phyloP scores from a whole-genome alignment of 2,113 vertebrate species.

The Clarias magur region DNA sequence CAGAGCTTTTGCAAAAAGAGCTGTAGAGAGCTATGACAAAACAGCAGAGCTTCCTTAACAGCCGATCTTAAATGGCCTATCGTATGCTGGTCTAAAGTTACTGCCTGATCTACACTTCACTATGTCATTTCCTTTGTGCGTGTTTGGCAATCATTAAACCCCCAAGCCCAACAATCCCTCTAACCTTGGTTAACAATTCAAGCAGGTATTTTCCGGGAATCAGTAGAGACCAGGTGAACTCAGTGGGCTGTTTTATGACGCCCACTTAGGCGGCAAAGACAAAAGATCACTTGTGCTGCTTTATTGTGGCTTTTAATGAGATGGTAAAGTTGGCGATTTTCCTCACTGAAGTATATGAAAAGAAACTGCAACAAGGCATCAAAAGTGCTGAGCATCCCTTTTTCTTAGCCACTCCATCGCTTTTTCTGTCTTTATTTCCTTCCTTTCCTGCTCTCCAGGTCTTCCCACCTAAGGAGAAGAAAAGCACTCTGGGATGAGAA shows the following conservation, averaged over 20 bases:
- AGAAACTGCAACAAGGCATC: background rate
- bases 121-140: background rate
- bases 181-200: background rate
- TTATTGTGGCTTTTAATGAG: conserved; percentile 34
- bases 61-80: background rate
- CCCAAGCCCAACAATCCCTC: background rate
- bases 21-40: conserved; percentile 14
- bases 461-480: conserved; percentile 37
- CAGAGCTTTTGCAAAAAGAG: background rate
- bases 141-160: background rate
- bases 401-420: background rate
- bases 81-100: background rate
- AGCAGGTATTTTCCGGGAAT: background rate
- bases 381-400: conserved; percentile 29
- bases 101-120: background rate
- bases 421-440: conserved; percentile 1
- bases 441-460: background rate
- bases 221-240: background rate
- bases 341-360: conserved; percentile 7
- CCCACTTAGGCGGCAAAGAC: background rate
- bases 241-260: background rate
- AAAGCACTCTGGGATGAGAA: conserved; percentile 44
- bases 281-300: conserved; percentile 18
- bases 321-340: conserved; percentile 20
- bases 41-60: background rate